Conservation (phyloP, 2,113 vertebrate genomes). For the Sylvilagus bachmani region DNA sequence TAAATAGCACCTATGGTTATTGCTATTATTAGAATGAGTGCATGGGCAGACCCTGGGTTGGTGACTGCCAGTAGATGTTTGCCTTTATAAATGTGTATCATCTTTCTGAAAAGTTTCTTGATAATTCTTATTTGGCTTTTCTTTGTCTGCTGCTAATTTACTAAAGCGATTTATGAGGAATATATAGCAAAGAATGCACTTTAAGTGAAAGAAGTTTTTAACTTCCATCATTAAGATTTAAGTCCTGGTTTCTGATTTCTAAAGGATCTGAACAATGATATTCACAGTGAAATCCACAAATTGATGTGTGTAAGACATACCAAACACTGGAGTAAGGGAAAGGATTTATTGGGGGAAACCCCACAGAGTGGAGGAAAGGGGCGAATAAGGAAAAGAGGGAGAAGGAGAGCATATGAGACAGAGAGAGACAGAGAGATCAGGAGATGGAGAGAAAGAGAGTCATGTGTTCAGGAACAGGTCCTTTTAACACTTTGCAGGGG, state of each 20-base stretch:
- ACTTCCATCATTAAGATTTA: background rate
- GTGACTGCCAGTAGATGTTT: background rate
- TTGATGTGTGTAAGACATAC: background rate
- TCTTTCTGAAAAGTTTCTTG: background rate
- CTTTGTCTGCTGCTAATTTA: background rate
- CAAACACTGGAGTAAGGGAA: too few relatives aligned
- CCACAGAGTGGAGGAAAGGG: too few relatives aligned
- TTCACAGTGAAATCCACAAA: background rate
- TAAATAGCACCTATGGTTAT: background rate
- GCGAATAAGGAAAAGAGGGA: too few relatives aligned
- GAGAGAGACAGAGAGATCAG: too few relatives aligned
- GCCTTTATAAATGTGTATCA: background rate
- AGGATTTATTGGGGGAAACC: too few relatives aligned
- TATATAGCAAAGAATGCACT: background rate
- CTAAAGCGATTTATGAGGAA: background rate
- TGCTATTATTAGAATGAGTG: background rate
- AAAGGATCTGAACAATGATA: background rate
- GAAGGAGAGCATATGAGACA: too few relatives aligned
- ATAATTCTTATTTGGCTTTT: background rate
- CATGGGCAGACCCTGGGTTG: background rate
- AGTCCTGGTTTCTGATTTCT: constrained; percentile 11
- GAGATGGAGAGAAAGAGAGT: too few relatives aligned
- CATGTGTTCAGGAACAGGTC: too few relatives aligned
- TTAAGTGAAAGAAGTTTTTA: background rate
- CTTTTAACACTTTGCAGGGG: too few relatives aligned